Base-by-base conservation (phyloP, 2,797 vertebrate species). In the Tapera naevia region DNA sequence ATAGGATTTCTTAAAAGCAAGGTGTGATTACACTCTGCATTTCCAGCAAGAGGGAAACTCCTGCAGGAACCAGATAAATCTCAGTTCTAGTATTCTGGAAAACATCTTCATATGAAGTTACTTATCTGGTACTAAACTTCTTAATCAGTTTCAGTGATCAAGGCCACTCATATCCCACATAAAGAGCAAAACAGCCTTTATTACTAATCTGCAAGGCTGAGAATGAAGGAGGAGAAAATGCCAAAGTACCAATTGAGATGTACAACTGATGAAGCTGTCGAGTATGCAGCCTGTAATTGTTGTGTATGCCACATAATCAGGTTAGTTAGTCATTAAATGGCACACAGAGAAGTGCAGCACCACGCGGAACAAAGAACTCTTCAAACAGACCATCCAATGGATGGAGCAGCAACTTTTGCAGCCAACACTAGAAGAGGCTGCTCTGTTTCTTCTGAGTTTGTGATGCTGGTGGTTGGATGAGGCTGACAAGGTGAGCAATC, bases 211-310 rank as follows among this genome's bases (percentile, higher is more conserved):
- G 32, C 32, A 85, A 85, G n/a, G 17, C 4, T 64, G 46, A 83
- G 41, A 89, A 89, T 4, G 8, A 65, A 92, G 62, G 45, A 54
- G 21, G 12, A 46, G 2, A 51, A 86, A 83, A 62, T 28, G 13
- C 11, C 39, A 3, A 24, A 32, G 17, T 72, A 65, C n/a, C 45
- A 64, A 62, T 60, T 39, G 9, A 82, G 53, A 76, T 9, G 22
- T 37, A 66, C 35, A 62, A 41, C 1, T 6, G 18, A 60, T 0
- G 1, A 71, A 87, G 32, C 45, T 18, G 12, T 23, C 0, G 0
- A 82, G 39, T 54, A 46, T 9, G 24, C 57, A 35, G 18, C 37
- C 50, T 5, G 1, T 12, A 86, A 14, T 28, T 90, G 13, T 39
- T 56, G 58, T 81, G 22, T 46, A 61, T 19, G 50, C 32, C 57